Conservation (phyloP, 2,888 invertebrate species). For the Heliconius aoede region DNA sequence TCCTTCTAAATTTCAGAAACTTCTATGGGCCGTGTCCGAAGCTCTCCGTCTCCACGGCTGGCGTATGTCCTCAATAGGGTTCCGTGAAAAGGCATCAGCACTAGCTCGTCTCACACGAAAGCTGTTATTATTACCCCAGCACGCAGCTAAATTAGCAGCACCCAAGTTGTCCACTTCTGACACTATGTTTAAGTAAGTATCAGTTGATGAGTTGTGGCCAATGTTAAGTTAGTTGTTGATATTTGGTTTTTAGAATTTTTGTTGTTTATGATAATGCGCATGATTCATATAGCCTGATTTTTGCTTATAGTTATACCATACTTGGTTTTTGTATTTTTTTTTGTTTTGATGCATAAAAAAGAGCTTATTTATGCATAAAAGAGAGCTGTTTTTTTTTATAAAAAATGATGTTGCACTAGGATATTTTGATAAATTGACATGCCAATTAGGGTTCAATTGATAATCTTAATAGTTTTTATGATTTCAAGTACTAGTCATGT, state of each 20-base stretch:
- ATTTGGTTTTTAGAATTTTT: too few species aligned
- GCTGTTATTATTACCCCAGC: constrained; percentile 75
- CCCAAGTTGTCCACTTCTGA: constrained; percentile 87
- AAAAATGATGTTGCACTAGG: too few species aligned
- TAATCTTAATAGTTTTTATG: neutral
- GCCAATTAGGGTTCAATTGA: neutral
- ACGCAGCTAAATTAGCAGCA: constrained; percentile 69
- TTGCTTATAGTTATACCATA: too few species aligned
- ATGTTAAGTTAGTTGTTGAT: too few species aligned
- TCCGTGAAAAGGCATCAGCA: constrained; percentile 87
- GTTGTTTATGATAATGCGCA: too few species aligned
- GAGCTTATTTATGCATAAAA: too few species aligned
- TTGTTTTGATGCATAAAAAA: too few species aligned
- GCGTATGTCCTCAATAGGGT: constrained; percentile 86
- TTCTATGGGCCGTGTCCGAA: constrained; percentile 92
- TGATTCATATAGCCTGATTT: too few species aligned
- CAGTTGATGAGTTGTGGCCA: neutral
- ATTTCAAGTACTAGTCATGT: neutral
- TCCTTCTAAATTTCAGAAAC: constrained; percentile 81
- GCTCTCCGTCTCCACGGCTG: constrained; percentile 89
- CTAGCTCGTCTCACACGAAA: constrained; percentile 87
- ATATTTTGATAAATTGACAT: too few species aligned
- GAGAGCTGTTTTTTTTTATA: too few species aligned
- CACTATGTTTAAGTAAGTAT: constrained; percentile 85
- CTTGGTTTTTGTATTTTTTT: too few species aligned